Conservation (phyloP, 2,888 invertebrate species). For the Lacanobia wlatinum region DNA sequence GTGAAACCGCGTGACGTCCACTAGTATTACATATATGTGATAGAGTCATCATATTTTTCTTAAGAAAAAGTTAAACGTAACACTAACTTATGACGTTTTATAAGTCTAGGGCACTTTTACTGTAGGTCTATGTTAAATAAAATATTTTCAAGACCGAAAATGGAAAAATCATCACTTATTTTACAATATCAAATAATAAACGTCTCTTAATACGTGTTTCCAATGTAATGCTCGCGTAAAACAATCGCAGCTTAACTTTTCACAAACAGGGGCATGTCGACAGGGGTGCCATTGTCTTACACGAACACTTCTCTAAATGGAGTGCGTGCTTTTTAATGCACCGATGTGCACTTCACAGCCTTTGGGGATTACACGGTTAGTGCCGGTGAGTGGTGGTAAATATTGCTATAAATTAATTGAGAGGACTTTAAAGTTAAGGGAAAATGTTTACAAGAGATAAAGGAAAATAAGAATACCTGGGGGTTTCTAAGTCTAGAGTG, state of each 20-base stretch:
- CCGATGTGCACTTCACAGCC: slow-evolving; percentile 57
- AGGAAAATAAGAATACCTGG: background rate
- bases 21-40: too few relatives aligned
- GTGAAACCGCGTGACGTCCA: too few relatives aligned
- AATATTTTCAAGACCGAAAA: too few relatives aligned
- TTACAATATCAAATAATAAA: background rate
- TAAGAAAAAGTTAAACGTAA: too few relatives aligned
- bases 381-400: slow-evolving; percentile 31
- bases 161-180: too few relatives aligned
- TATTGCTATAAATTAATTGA: slow-evolving; percentile 25
- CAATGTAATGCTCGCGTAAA: slow-evolving; percentile 33
- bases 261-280: slow-evolving; percentile 62
- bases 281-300: slow-evolving; percentile 71
- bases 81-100: too few relatives aligned
- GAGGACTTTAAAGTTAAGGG: background rate
- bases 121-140: too few relatives aligned
- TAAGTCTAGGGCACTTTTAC: too few relatives aligned
- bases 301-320: slow-evolving; percentile 67
- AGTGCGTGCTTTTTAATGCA: slow-evolving; percentile 71
- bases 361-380: slow-evolving; percentile 45
- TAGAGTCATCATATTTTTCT: too few relatives aligned
- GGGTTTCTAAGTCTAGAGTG: too few relatives aligned
- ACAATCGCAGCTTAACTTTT: slow-evolving; percentile 46
- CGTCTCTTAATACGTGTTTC: background rate
- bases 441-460: background rate